A percentile compares a stretch with the other conserved stretches of the same genome.
phyloP scores from a whole-genome alignment of 2,888 invertebrate species.

The Eupelmus urozonus region DNA sequence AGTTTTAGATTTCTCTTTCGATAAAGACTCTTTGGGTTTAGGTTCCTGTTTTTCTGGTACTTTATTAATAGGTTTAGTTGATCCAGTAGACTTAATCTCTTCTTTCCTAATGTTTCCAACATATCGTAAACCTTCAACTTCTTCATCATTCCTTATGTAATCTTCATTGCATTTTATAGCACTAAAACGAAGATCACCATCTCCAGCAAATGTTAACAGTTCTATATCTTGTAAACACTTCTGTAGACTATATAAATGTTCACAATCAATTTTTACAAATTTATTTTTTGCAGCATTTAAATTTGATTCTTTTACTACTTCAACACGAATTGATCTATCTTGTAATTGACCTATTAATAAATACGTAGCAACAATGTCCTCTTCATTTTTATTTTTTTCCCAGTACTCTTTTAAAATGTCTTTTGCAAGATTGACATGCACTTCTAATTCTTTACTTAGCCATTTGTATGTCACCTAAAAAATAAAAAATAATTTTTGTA shows the following conservation, averaged over 20 bases:
- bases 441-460: constrained; percentile 75
- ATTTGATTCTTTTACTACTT: constrained; percentile 73
- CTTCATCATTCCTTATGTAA: constrained; percentile 40
- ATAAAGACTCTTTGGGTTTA: constrained; percentile 40
- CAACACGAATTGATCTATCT: constrained; percentile 70
- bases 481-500: constrained; percentile 10
- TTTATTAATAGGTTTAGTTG: constrained; percentile 38
- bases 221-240: constrained; percentile 70
- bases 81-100: constrained; percentile 23
- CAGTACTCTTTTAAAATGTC: constrained; percentile 73
- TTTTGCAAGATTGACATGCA: constrained; percentile 77
- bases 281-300: constrained; percentile 69
- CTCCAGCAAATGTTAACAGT: constrained; percentile 66
- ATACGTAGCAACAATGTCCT: constrained; percentile 70
- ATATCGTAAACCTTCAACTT: constrained; percentile 57
- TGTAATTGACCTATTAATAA: constrained; percentile 72
- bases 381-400: constrained; percentile 65
- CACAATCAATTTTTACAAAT: constrained; percentile 71
- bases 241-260: constrained; percentile 77
- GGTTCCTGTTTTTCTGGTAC: constrained; percentile 27
- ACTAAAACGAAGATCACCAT: constrained; percentile 69
- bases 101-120: constrained; percentile 42
- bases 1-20: constrained; percentile 41
- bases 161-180: constrained; percentile 68
- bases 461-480: constrained; percentile 78